Base-by-base conservation (phyloP, 2,888 invertebrate species). In the Leptogaster cylindrica region DNA sequence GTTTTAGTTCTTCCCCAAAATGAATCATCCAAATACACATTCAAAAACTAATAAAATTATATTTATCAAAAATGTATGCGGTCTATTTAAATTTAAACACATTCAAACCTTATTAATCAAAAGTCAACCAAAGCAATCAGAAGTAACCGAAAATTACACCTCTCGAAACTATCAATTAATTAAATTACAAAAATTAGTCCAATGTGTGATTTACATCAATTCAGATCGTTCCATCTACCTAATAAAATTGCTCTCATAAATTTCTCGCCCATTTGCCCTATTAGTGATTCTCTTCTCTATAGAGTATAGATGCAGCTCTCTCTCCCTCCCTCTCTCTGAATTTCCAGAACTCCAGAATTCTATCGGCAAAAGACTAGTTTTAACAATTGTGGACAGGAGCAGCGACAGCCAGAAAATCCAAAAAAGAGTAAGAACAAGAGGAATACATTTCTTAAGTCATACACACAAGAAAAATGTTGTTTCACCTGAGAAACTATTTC, bases 401-500 rank as follows among this genome's bases (percentile, higher is more conserved):
- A 25, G 48, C 25, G 27, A 28, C 41, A 44, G 27, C 20, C 36
- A 48, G 48, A 64, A 64, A 44, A 61, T 44, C 44, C 28, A 44
- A n/a, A 44, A 61, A 61, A 25, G 61, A 44, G 18, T 44, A 44
- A 44, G 12, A 6, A 25, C 28, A 61, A 27, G 23, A 41, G 61
- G 31, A 61, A 28, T 44, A 28, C 44, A 27, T 44, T 61, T 41
- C 61, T 28, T 44, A 44, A 44, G 61, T 61, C 36, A 41, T 65
- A 65, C 65, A 39, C 51, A 65, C 10, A 50, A 52, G 51, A 65
- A 65, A 65, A 65, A 52, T 65, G 65, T 65, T 65, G 65, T 65
- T 52, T 52, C 52, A 65, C 52, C 65, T 65, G 65, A 65, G 65
- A 65, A 51, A 52, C 41, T 65, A 65, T 65, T 65, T 51, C 27